Percentiles rank a stretch among this genome's conserved stretches.
Evolutionary conservation across 2,797 vertebrate species (phyloP).

Genomic region (Galagoides demidoff): DNA sequence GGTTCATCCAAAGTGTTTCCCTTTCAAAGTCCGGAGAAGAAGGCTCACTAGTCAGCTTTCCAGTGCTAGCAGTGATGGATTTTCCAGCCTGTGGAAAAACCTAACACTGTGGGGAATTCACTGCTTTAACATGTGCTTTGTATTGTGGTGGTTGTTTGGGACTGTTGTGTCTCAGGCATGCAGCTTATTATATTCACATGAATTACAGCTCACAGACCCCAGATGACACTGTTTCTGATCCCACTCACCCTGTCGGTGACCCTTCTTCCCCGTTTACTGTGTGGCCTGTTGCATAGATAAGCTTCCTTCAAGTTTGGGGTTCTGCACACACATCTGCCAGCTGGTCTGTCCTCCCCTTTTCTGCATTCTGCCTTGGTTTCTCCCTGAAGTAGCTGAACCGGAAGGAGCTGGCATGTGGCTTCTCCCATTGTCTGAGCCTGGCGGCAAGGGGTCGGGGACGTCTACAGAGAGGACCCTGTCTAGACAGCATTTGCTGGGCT

Average conservation of each 20-base stretch:
- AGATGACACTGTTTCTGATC: not conserved
- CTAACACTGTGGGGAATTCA: constrained; percentile 26
- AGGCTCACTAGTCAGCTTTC: constrained; percentile 24
- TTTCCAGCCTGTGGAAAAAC: constrained; percentile 50
- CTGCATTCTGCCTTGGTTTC: not conserved
- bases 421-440: not conserved
- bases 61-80: constrained; percentile 48
- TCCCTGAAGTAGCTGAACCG: not conserved
- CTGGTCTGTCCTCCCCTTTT: not conserved
- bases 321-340: not conserved
- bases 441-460: not conserved
- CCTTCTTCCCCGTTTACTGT: not conserved
- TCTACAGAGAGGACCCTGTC: not conserved
- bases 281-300: not conserved
- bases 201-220: not conserved
- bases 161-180: constrained; percentile 27
- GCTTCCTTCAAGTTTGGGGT: not conserved
- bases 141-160: constrained; percentile 39
- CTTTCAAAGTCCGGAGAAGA: constrained; percentile 52
- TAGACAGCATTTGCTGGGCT: not conserved
- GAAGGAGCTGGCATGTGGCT: not conserved
- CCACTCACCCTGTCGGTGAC: not conserved
- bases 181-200: constrained; percentile 29
- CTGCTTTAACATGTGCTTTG: constrained; percentile 52
- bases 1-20: constrained; percentile 55